These are phyloP conservation scores for Fregata magnificens DNA, from an alignment of 2,113 vertebrate genomes.

Conservation along the genomic window DNA sequence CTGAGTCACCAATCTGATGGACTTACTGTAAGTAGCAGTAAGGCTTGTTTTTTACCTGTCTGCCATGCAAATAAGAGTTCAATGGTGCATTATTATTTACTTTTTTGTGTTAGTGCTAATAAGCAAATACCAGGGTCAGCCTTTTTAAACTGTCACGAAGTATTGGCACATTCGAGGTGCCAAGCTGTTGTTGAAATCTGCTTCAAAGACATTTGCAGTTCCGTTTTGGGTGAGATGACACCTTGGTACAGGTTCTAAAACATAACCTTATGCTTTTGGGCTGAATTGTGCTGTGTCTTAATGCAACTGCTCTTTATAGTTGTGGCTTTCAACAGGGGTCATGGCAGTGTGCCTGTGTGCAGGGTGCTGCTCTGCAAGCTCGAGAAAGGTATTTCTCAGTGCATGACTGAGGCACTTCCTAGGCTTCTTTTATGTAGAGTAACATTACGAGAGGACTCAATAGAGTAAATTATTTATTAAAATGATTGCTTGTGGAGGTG, in stretches of 20 bases:
- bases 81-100: neutral
- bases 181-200: neutral
- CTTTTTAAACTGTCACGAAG: neutral
- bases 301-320: neutral
- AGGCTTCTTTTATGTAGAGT: neutral
- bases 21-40: neutral
- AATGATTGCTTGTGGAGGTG: neutral
- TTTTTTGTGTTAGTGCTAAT: neutral
- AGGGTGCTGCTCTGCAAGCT: neutral
- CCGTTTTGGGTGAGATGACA: neutral
- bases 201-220: neutral
- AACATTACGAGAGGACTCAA: neutral
- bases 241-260: neutral
- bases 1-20: slow-evolving; percentile 22
- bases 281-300: neutral
- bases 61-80: neutral
- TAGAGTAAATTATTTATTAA: neutral
- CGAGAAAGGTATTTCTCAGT: neutral
- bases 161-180: neutral
- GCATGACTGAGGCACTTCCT: neutral
- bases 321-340: neutral
- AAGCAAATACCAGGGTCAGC: neutral
- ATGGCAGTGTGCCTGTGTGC: neutral
- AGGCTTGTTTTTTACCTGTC: neutral
- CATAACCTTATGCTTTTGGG: neutral